phyloP scores from a whole-genome alignment of 2,113 vertebrate species.

The Myocastor coypus region DNA sequence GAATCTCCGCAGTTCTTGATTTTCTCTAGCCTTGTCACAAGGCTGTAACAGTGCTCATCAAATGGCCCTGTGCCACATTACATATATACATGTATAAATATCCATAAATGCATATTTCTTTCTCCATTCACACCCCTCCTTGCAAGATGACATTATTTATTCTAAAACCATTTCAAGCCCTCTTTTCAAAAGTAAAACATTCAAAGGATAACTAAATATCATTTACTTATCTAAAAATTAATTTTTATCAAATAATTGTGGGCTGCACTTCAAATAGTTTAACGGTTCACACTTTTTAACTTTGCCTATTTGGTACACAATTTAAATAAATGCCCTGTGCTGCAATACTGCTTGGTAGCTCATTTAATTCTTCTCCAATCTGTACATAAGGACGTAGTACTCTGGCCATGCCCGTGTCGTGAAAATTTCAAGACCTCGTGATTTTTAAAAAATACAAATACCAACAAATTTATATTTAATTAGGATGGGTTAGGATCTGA shows the following conservation, averaged over 20 bases:
- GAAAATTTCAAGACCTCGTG: neutral
- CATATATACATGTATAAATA: neutral
- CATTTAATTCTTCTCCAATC: neutral
- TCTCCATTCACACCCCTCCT: accelerated
- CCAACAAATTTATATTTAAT: neutral
- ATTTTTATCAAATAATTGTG: neutral
- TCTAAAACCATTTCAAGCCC: neutral
- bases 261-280: neutral
- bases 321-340: neutral
- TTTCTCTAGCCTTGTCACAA: neutral
- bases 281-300: neutral
- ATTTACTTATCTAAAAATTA: neutral
- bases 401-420: neutral
- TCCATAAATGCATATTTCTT: neutral
- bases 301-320: neutral
- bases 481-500: neutral
- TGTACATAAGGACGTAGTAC: neutral
- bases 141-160: too few relatives aligned
- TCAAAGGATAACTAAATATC: neutral
- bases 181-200: neutral
- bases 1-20: neutral
- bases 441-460: neutral
- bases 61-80: neutral
- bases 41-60: neutral
- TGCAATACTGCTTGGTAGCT: neutral